These are phyloP conservation scores for Chouioia cunea DNA, from an alignment of 2,888 invertebrate genomes.

Conservation along the genomic window DNA sequence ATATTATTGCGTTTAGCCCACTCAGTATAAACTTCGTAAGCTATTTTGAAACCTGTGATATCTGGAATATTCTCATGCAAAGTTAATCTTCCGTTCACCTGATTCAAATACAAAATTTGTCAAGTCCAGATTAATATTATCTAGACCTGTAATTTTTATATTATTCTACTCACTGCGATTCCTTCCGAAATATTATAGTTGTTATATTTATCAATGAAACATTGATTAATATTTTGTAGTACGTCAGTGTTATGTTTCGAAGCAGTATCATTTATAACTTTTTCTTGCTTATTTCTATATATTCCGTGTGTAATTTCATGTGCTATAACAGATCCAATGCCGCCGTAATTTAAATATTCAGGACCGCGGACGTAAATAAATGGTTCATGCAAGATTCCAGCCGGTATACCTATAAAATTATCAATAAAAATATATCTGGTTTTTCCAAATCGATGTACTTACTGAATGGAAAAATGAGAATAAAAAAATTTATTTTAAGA, in stretches of 20 bases:
- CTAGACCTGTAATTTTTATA: not conserved
- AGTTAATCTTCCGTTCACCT: slow-evolving; percentile 90
- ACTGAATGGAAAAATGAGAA: no score
- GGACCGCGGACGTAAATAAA: slow-evolving; percentile 91
- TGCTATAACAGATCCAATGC: slow-evolving; percentile 90
- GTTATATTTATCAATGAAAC: slow-evolving; percentile 94
- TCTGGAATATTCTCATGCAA: slow-evolving; percentile 95
- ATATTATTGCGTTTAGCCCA: slow-evolving; percentile 77
- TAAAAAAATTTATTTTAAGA: no score
- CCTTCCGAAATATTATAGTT: slow-evolving; percentile 72
- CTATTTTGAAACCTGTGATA: slow-evolving; percentile 91
- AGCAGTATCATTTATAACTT: slow-evolving; percentile 90
- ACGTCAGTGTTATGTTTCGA: slow-evolving; percentile 94
- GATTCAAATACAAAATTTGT: slow-evolving; percentile 51
- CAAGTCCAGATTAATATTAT: no score
- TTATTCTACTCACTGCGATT: not conserved
- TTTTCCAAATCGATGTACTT: slow-evolving; percentile 53
- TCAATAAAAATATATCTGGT: not conserved
- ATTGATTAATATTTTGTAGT: slow-evolving; percentile 84
- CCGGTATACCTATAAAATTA: not conserved
- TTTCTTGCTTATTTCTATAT: slow-evolving; percentile 89
- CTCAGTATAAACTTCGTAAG: slow-evolving; percentile 83
- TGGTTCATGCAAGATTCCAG: slow-evolving; percentile 56
- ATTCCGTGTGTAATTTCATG: slow-evolving; percentile 94
- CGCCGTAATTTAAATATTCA: slow-evolving; percentile 91